phyloP scores from a whole-genome alignment of 1,140 invertebrate species.

The Halyomorpha halys region DNA sequence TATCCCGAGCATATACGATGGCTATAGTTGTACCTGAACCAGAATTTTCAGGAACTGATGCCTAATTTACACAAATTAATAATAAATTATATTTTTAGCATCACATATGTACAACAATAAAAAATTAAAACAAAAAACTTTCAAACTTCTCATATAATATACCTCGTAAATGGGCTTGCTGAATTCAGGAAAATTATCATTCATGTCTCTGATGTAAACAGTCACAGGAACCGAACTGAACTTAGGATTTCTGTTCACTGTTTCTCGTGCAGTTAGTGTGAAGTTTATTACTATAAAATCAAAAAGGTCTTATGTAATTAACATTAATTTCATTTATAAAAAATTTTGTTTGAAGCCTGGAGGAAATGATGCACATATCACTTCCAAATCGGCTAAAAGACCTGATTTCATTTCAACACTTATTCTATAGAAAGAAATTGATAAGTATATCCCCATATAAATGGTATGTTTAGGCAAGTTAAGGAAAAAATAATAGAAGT shows the following conservation, averaged over 20 bases:
- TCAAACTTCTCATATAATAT: neutral
- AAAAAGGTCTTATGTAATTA: neutral
- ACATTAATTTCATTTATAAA: conserved; percentile 13
- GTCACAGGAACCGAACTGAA: conserved; percentile 72
- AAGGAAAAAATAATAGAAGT: too few relatives aligned
- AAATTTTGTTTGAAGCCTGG: too few relatives aligned
- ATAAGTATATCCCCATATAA: too few relatives aligned
- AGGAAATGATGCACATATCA: too few relatives aligned
- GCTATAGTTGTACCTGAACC: conserved; percentile 67
- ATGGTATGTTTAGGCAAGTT: too few relatives aligned
- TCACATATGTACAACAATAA: neutral
- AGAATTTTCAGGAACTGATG: conserved; percentile 73
- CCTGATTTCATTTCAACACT: too few relatives aligned
- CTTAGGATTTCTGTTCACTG: conserved; percentile 57
- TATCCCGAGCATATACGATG: conserved; percentile 69
- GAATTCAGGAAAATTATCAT: conserved; percentile 90
- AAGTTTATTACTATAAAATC: conserved; percentile 62
- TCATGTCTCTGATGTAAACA: conserved; percentile 78
- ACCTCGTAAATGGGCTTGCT: conserved; percentile 61
- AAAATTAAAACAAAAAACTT: neutral
- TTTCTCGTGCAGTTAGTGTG: conserved; percentile 74
- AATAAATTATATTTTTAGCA: neutral
- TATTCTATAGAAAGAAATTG: too few relatives aligned
- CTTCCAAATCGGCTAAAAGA: too few relatives aligned
- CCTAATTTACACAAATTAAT: conserved; percentile 32